phyloP scores from a whole-genome alignment of 1,140 invertebrate genomes.

The Drosophila lini region DNA sequence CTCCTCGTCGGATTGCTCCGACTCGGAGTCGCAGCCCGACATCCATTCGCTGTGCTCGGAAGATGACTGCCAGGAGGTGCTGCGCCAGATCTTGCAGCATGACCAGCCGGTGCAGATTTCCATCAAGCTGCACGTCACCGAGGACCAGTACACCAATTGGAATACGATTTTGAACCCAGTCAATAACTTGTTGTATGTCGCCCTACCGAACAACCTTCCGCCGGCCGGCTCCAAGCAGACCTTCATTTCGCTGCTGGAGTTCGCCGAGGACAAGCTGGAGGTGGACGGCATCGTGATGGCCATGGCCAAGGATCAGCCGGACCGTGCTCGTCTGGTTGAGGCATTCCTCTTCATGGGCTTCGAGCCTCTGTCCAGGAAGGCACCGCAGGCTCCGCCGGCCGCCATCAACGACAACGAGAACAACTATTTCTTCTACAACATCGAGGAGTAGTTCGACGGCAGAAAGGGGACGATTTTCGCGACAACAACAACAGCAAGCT shows the following conservation, averaged over 20 bases:
- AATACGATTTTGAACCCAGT: conserved; percentile 90
- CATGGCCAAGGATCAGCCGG: conserved; percentile 92
- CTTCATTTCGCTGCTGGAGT: conserved; percentile 96
- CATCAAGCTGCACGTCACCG: conserved; percentile 91
- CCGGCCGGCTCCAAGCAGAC: conserved; percentile 96
- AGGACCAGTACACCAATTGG: conserved; percentile 91
- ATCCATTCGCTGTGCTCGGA: conserved; percentile 78
- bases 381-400: conserved; percentile 88
- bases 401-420: conserved; percentile 83
- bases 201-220: conserved; percentile 92
- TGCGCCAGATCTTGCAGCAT: conserved; percentile 87
- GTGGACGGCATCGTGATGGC: conserved; percentile 89
- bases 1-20: conserved; percentile 77
- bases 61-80: conserved; percentile 83
- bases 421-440: conserved; percentile 81
- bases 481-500: neutral
- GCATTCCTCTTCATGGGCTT: conserved; percentile 99
- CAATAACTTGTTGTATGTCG: conserved; percentile 92
- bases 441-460: conserved; percentile 74
- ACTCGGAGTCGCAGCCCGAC: conserved; percentile 66
- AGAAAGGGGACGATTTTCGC: conserved; percentile 52
- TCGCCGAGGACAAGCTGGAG: conserved; percentile 96
- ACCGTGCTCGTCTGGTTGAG: conserved; percentile 93
- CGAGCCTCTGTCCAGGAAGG: conserved; percentile 92
- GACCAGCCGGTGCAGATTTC: conserved; percentile 88